phyloP scores from a whole-genome alignment of 2,888 invertebrate genomes.

The Folsomia candida region DNA sequence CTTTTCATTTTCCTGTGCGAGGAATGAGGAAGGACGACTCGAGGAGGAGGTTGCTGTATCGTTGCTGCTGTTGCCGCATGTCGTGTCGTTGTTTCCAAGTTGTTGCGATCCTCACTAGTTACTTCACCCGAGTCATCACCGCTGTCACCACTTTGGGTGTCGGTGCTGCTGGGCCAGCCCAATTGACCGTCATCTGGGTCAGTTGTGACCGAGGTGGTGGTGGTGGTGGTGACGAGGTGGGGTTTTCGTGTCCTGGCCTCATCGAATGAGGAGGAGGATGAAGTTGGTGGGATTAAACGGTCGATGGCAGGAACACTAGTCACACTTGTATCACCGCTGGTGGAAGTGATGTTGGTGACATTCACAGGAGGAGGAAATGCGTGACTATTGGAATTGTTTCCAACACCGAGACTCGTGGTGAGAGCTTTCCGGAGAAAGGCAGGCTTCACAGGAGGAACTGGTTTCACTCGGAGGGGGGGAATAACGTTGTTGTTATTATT shows the following conservation, averaged over 20 bases:
- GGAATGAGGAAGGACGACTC: no score
- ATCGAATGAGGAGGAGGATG: background rate
- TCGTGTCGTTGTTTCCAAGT: no score
- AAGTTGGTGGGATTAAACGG: background rate
- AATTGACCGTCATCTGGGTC: background rate
- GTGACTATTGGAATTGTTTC: background rate
- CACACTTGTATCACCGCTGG: background rate
- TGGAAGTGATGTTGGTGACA: background rate
- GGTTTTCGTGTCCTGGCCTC: background rate
- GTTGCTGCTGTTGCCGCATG: background rate
- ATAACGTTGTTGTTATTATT: no score
- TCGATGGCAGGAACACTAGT: constrained; percentile 11
- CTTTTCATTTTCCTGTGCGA: background rate
- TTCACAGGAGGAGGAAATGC: background rate
- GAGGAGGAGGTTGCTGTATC: background rate
- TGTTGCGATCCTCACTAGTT: background rate
- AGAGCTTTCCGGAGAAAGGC: constrained; percentile 13
- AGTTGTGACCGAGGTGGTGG: background rate
- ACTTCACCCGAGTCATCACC: constrained; percentile 12
- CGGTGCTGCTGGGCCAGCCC: constrained; percentile 24
- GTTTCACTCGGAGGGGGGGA: background rate
- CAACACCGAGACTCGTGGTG: background rate
- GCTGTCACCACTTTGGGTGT: constrained; percentile 12
- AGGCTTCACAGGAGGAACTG: constrained; percentile 12
- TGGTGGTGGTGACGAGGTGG: no score